Evolutionary conservation across 2,113 vertebrate genomes (phyloP).

Genomic region (Equus przewalskii): DNA sequence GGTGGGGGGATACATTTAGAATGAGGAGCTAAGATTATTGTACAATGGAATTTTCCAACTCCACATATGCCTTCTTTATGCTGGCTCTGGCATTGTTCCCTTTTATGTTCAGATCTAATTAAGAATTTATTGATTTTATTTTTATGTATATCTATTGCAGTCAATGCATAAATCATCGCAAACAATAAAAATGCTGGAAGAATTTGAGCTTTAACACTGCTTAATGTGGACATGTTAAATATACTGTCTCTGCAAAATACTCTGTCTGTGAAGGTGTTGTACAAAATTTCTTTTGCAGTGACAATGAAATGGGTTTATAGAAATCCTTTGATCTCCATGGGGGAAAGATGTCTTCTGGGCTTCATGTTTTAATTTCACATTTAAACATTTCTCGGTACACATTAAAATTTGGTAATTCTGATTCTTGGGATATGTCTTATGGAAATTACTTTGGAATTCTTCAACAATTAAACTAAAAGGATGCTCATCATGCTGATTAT

Average conservation of each 20-base stretch:
- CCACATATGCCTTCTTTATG: not conserved
- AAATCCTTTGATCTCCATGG: not conserved
- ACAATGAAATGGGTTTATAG: not conserved
- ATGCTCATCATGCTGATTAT: not conserved
- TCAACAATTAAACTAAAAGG: not conserved
- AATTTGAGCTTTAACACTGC: not conserved
- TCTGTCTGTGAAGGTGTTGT: not conserved
- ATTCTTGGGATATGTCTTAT: constrained; percentile 21
- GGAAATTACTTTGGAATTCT: not conserved
- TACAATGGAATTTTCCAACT: not conserved
- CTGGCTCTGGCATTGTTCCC: not conserved
- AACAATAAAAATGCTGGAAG: not conserved
- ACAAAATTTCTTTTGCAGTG: not conserved
- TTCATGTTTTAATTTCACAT: constrained; percentile 20
- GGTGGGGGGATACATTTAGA: not conserved
- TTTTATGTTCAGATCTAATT: not conserved
- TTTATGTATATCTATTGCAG: not conserved
- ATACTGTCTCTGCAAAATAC: not conserved
- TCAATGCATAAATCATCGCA: not conserved
- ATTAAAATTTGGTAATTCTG: constrained; percentile 6
- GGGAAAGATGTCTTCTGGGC: not conserved
- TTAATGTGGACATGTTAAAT: not conserved
- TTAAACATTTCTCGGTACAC: not conserved
- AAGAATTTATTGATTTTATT: not conserved
- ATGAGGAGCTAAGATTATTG: not conserved